These are phyloP conservation scores for Microctonus aethiopoides DNA, from an alignment of 2,888 invertebrate genomes.

Conservation along the genomic window DNA sequence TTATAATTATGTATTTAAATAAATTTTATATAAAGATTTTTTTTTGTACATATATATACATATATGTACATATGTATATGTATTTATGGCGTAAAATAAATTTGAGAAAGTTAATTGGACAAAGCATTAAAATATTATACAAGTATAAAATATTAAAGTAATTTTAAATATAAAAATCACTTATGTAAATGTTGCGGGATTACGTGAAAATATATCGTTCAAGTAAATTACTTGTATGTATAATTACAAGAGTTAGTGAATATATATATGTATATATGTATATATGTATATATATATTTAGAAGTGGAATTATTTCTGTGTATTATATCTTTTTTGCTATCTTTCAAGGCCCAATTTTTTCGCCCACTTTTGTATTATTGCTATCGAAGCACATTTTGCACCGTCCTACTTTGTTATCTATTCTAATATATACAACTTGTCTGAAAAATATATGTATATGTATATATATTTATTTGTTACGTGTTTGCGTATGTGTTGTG, in stretches of 20 bases:
- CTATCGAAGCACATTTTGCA: conserved; percentile 62
- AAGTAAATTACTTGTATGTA: background rate
- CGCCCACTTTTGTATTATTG: conserved; percentile 58
- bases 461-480: too few relatives aligned
- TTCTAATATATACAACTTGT: background rate
- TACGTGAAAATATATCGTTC: background rate
- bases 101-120: background rate
- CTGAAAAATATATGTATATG: background rate
- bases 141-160: too few relatives aligned
- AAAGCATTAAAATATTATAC: too few relatives aligned
- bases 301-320: conserved; percentile 35
- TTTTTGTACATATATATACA: too few relatives aligned
- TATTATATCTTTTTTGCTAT: conserved; percentile 51
- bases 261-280: too few relatives aligned
- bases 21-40: too few relatives aligned
- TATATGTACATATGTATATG: too few relatives aligned
- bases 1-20: too few relatives aligned
- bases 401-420: conserved; percentile 62
- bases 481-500: too few relatives aligned
- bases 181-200: conserved; percentile 6
- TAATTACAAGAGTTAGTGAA: too few relatives aligned
- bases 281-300: background rate
- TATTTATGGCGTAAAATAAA: too few relatives aligned
- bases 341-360: conserved; percentile 57
- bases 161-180: background rate